A percentile compares a stretch with the other conserved stretches of the same genome.
Conservation (phyloP, 1,140 invertebrate species). For the Magallana ariakensis region DNA sequence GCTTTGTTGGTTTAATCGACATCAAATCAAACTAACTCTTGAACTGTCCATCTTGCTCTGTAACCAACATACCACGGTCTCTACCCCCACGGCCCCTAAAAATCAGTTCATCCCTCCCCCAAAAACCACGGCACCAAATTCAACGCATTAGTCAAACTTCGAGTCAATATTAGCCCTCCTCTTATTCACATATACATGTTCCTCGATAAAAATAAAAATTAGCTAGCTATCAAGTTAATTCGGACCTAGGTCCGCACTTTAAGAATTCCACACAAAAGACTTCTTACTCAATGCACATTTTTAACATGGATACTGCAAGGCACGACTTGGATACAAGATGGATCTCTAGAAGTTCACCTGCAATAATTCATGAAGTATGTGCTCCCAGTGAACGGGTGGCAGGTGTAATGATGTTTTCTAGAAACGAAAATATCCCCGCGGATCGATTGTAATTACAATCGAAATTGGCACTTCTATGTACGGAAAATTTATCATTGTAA, state of each 20-base stretch:
- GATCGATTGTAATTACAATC: slow-evolving; percentile 35
- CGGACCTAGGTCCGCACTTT: background rate
- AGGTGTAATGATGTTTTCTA: background rate
- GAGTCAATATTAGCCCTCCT: slow-evolving; percentile 1
- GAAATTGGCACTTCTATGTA: background rate
- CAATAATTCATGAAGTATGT: background rate
- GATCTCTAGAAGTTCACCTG: background rate
- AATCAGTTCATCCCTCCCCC: background rate
- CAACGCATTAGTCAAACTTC: background rate
- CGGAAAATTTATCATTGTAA: slow-evolving; percentile 17
- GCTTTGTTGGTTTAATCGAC: slow-evolving; percentile 19
- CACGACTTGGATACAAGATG: background rate
- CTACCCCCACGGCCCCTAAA: background rate
- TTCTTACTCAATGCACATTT: background rate
- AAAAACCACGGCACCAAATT: background rate
- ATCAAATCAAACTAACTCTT: slow-evolving; percentile 32
- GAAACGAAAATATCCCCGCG: slow-evolving; percentile 18
- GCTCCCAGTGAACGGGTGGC: background rate
- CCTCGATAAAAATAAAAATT: slow-evolving; percentile 11
- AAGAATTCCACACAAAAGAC: background rate
- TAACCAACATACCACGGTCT: background rate
- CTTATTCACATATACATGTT: background rate
- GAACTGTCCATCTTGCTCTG: slow-evolving; percentile 7
- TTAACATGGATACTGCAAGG: background rate
- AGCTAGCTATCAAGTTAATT: background rate